Evolutionary conservation across 2,113 vertebrate species (phyloP).

Genomic region (Oryzias curvinotus): DNA sequence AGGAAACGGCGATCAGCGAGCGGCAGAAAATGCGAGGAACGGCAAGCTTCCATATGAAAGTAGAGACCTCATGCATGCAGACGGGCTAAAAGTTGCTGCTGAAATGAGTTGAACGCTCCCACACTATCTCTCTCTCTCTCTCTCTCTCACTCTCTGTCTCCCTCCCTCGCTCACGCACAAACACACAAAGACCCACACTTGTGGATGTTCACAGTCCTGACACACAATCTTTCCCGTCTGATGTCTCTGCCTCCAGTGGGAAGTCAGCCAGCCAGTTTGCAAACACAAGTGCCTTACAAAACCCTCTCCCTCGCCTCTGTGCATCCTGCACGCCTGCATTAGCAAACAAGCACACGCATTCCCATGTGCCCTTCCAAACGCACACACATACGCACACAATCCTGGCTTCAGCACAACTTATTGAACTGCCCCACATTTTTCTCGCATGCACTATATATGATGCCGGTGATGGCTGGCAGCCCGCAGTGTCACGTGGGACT

Average conservation of each 20-base stretch:
- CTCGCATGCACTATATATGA: constrained; percentile 93
- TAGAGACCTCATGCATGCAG: constrained; percentile 59
- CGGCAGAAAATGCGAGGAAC: constrained; percentile 33
- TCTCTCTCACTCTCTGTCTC: constrained; percentile 20
- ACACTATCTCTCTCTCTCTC: background rate
- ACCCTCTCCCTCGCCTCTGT: constrained; percentile 30
- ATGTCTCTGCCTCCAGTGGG: constrained; percentile 58
- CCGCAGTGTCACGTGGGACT: constrained; percentile 84
- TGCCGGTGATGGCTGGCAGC: constrained; percentile 89
- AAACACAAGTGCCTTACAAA: constrained; percentile 66
- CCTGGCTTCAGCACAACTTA: constrained; percentile 74
- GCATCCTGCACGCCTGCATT: constrained; percentile 31
- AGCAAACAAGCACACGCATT: constrained; percentile 58
- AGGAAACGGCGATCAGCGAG: constrained; percentile 38
- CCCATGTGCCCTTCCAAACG: constrained; percentile 30
- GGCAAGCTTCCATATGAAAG: constrained; percentile 55
- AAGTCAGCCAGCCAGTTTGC: constrained; percentile 66
- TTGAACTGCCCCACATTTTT: constrained; percentile 84
- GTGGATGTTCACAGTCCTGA: constrained; percentile 23
- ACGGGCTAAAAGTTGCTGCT: constrained; percentile 62
- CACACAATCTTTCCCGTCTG: constrained; percentile 47
- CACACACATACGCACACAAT: constrained; percentile 20
- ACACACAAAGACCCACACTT: background rate
- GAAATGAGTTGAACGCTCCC: constrained; percentile 61
- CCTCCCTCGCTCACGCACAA: constrained; percentile 1